Evolutionary conservation across 2,888 invertebrate species (phyloP).

Genomic region (Rhodophaea formosa): DNA sequence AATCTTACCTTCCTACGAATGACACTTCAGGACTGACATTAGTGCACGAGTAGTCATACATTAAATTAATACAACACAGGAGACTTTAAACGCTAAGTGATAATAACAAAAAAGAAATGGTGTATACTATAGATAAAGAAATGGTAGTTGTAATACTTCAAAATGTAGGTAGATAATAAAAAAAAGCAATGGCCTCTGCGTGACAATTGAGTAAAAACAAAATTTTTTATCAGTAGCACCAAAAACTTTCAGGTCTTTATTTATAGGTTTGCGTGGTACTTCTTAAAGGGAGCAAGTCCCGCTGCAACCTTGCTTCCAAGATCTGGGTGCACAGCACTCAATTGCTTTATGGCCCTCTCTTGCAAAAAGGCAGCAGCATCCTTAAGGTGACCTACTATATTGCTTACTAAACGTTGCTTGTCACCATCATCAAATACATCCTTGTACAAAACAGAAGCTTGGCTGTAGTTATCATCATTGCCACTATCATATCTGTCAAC

Average conservation of each 20-base stretch:
- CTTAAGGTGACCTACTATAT: conserved; percentile 89
- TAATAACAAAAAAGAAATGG: too few relatives aligned
- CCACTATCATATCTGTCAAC: conserved; percentile 89
- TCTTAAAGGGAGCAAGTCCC: conserved; percentile 80
- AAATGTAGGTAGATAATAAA: too few relatives aligned
- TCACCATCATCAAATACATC: conserved; percentile 89
- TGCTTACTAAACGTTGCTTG: conserved; percentile 86
- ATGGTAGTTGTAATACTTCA: too few relatives aligned
- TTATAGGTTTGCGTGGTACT: conserved; percentile 82
- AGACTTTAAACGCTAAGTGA: too few relatives aligned
- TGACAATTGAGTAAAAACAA: not conserved
- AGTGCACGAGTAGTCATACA: too few relatives aligned
- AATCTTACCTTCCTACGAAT: too few relatives aligned
- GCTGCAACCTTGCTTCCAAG: conserved; percentile 88
- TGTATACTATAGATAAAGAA: too few relatives aligned
- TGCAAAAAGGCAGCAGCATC: conserved; percentile 92
- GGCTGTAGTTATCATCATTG: conserved; percentile 95
- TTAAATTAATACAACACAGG: too few relatives aligned
- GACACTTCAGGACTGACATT: too few relatives aligned
- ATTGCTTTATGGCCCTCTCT: conserved; percentile 92
- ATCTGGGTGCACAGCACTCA: conserved; percentile 89
- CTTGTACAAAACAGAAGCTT: conserved; percentile 90
- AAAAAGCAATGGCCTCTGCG: not conserved
- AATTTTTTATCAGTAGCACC: conserved; percentile 46
- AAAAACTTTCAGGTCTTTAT: conserved; percentile 23